These are phyloP conservation scores for Drosophila paucipuncta DNA, from an alignment of 2,888 invertebrate genomes.

Conservation along the genomic window DNA sequence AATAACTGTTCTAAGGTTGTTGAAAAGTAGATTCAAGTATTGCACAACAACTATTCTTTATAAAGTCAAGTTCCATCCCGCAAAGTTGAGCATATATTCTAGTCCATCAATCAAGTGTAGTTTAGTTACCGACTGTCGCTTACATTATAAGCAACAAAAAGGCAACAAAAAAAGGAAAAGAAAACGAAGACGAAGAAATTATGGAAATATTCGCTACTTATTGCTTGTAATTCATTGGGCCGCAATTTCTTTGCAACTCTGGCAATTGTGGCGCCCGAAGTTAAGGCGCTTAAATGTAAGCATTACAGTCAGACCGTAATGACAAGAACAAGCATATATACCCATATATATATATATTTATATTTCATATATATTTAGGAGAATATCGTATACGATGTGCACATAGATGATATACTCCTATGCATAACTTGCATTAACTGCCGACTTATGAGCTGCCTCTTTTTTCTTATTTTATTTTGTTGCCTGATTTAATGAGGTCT, in stretches of 20 bases:
- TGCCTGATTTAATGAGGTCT: slow-evolving; percentile 51
- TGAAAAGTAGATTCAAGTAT: background rate
- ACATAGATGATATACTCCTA: slow-evolving; percentile 36
- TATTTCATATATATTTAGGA: background rate
- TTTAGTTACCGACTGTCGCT: background rate
- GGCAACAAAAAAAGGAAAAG: background rate
- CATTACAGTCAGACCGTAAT: slow-evolving; percentile 47
- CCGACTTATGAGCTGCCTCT: slow-evolving; percentile 40
- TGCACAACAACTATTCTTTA: background rate
- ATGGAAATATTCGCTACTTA: slow-evolving; percentile 40
- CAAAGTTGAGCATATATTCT: background rate
- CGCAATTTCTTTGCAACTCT: slow-evolving; percentile 37
- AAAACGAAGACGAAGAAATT: slow-evolving; percentile 5
- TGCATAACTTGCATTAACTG: slow-evolving; percentile 54
- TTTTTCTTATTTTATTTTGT: slow-evolving; percentile 6
- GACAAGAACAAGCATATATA: slow-evolving; percentile 31
- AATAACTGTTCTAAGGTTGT: background rate
- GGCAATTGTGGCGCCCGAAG: slow-evolving; percentile 32
- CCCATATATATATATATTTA: background rate
- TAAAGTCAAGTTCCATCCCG: background rate
- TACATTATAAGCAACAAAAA: background rate
- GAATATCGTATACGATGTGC: slow-evolving; percentile 3
- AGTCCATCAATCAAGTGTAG: background rate
- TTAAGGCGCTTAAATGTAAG: slow-evolving; percentile 63
- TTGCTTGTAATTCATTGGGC: slow-evolving; percentile 50